Evolutionary conservation across 2,113 vertebrate species (phyloP).

Genomic region (Piliocolobus tephrosceles): DNA sequence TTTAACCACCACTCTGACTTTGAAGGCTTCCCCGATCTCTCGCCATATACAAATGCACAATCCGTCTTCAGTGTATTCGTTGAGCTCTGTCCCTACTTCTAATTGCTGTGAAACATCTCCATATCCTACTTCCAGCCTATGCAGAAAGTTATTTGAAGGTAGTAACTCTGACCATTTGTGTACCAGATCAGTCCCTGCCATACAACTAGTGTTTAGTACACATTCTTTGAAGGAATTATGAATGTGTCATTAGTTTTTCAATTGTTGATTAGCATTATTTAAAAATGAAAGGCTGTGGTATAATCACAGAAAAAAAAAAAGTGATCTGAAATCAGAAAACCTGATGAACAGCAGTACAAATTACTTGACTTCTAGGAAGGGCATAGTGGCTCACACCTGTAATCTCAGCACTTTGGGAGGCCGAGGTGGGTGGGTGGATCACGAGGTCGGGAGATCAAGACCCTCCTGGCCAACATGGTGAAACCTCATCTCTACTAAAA

Average conservation of each 20-base stretch:
- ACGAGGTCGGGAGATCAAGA: too few species aligned
- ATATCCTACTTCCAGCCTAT: not conserved
- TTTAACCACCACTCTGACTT: not conserved
- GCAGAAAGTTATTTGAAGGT: not conserved
- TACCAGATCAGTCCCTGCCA: not conserved
- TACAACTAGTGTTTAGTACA: not conserved
- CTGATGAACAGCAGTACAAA: not conserved
- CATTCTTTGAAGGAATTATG: not conserved
- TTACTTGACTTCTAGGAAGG: not conserved
- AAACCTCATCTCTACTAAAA: too few species aligned
- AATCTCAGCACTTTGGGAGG: too few species aligned
- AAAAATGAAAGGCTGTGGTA: not conserved
- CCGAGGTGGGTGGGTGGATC: too few species aligned
- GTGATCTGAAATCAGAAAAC: not conserved
- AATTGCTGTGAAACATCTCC: not conserved
- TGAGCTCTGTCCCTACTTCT: not conserved
- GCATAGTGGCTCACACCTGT: too few species aligned
- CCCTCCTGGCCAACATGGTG: too few species aligned
- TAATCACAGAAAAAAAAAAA: not conserved
- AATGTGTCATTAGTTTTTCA: not conserved
- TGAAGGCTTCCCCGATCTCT: not conserved
- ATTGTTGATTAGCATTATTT: not conserved
- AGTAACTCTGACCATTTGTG: not conserved
- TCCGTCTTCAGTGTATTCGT: not conserved
- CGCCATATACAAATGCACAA: accelerated